Percentiles rank a stretch among this genome's conserved stretches.
These are phyloP conservation scores for Nomada fabriciana DNA, from an alignment of 2,888 invertebrate species.

Conservation along the genomic window DNA sequence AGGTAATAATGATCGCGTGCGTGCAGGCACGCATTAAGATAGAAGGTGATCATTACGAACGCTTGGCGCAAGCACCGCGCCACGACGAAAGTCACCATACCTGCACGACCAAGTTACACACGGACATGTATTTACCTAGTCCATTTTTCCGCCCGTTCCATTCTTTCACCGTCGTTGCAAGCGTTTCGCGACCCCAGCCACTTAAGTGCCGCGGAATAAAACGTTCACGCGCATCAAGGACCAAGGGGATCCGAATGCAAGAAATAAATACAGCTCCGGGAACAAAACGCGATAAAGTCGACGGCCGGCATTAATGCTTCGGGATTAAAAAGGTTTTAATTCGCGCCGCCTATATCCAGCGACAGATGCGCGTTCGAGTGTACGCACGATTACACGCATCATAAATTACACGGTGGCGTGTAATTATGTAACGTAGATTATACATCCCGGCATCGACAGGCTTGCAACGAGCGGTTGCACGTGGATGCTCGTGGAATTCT, in stretches of 20 bases:
- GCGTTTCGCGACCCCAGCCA: no score
- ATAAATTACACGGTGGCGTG: slow-evolving; percentile 53
- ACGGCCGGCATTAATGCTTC: background rate
- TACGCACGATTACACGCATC: slow-evolving; percentile 24
- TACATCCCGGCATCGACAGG: slow-evolving; percentile 49
- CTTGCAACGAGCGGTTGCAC: slow-evolving; percentile 32
- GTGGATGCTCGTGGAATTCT: slow-evolving; percentile 9
- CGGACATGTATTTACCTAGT: background rate
- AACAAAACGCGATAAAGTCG: background rate
- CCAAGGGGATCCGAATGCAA: no score
- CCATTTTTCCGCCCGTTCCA: background rate
- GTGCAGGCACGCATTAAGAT: slow-evolving; percentile 10
- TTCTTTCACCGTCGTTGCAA: background rate
- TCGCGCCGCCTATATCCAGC: background rate
- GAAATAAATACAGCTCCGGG: background rate
- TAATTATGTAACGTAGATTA: slow-evolving; percentile 62
- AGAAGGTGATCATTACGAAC: slow-evolving; percentile 23
- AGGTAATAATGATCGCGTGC: slow-evolving; percentile 30
- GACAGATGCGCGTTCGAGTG: slow-evolving; percentile 21
- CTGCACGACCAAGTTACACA: background rate
- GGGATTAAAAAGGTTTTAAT: slow-evolving; percentile 22
- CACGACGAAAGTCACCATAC: slow-evolving; percentile 3
- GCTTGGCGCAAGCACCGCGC: background rate
- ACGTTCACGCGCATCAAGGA: background rate
- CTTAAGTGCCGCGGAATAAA: no score